Base-by-base conservation (phyloP, 2,888 invertebrate species). In the Cheilosia variabilis region DNA sequence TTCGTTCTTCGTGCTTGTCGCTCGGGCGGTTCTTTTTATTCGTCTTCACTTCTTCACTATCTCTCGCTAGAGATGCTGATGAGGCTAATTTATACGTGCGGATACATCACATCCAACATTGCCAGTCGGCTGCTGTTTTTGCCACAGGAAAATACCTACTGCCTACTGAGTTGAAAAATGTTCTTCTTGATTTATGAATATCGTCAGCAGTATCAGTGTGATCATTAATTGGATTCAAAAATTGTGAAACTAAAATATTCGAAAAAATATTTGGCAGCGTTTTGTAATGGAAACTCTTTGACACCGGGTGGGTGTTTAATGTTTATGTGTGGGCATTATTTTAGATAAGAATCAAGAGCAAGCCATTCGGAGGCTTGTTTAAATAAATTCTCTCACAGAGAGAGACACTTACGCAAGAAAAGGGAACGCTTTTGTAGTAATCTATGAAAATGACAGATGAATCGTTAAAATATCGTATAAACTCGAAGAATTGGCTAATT, bases 121-220 rank as follows among this genome's bases (percentile, higher is more conserved):
- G 37, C 71, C 24, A 43, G 17, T 7, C 17, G 6, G 19, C 3
- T 63, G 43, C 55, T 73, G 41, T 37, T 10, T 37, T 37, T 45
- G 24, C 50, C 50, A 47, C 55, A 22, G 24, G 34, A 41, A 45
- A 7, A 62, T 37, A 10, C 62, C 3, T 15, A 53, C 24, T 58
- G 47, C 34, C 66, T 50, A 60, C 68, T 58, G 68, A 60, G 43
- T 58, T 47, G 57, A 43, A 47, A 45, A 52, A 22, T 15, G 22
- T 4, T 24, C 13, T 17, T 65, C 9, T 55, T 78, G 79, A 79
- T 79, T 72, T 72, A 79, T 71, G 78, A 50, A 72, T 60, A 52
- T 72, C 34, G 72, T 66, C 72, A 60, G 58, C 34, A 60, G 52
- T 79, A 66, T 65, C 66, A 66, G 58, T 66, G 72, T 65, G 71